Conservation (phyloP, 1,140 invertebrate genomes). For the Pteromalus puparum region DNA sequence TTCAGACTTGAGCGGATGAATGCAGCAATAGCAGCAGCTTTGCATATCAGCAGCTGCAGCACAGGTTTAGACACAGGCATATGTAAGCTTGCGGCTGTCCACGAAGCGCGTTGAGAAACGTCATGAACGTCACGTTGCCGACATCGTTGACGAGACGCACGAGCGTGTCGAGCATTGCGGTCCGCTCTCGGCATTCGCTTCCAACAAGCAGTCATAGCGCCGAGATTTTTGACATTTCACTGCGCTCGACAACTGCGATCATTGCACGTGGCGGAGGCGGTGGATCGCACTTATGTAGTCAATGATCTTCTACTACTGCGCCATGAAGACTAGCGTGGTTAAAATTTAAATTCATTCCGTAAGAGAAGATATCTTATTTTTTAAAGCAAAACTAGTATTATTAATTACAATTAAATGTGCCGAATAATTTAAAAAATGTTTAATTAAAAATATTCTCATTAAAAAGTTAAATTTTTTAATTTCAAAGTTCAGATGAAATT, state of each 20-base stretch:
- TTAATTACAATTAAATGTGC: too few relatives aligned
- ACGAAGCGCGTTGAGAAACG: neutral
- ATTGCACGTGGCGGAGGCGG: neutral
- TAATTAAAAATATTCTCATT: too few relatives aligned
- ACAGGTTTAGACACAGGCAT: neutral
- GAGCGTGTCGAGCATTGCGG: neutral
- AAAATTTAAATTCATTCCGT: too few relatives aligned
- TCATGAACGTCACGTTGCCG: neutral
- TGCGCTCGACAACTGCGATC: neutral
- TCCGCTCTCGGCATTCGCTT: neutral
- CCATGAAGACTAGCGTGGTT: too few relatives aligned
- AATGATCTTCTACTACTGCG: too few relatives aligned
- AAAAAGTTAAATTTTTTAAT: too few relatives aligned
- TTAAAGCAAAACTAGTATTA: too few relatives aligned
- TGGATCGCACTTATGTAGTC: too few relatives aligned
- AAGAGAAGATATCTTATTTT: too few relatives aligned
- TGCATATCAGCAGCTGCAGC: neutral
- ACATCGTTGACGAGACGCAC: slow-evolving; percentile 2
- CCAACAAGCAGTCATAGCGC: neutral
- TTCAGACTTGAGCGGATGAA: neutral
- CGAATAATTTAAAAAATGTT: too few relatives aligned
- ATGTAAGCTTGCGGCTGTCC: neutral
- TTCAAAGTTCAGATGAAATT: too few relatives aligned
- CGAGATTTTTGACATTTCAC: neutral
- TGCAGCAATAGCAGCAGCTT: neutral